Percentiles rank a stretch among this genome's conserved stretches.
These are phyloP conservation scores for Antedon mediterranea DNA, from an alignment of 53 echinoderm and acorn worm genomes.

Conservation along the genomic window DNA sequence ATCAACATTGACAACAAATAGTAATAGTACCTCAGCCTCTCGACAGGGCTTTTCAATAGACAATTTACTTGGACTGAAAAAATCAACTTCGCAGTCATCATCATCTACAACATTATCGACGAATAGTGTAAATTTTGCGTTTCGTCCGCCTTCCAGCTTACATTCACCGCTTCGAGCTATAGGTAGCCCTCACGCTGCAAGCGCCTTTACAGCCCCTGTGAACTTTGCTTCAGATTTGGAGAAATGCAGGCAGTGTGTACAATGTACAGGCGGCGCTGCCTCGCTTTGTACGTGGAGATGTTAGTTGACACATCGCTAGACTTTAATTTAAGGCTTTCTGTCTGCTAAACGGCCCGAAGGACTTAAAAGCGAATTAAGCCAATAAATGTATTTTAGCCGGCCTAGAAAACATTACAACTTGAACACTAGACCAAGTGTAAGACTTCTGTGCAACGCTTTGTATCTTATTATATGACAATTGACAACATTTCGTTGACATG, in stretches of 20 bases:
- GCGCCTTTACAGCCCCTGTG: conserved; percentile 67
- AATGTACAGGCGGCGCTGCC: conserved; percentile 71
- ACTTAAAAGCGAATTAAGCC: not conserved
- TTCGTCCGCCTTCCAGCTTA: conserved; percentile 31
- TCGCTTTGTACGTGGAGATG: conserved; percentile 74
- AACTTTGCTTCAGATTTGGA: conserved; percentile 67
- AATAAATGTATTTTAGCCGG: not conserved
- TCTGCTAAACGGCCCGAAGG: too few species aligned
- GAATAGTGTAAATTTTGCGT: conserved; percentile 35
- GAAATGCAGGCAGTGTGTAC: conserved; percentile 85
- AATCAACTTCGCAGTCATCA: conserved; percentile 25
- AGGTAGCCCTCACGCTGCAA: conserved; percentile 41
- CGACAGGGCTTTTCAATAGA: conserved; percentile 14
- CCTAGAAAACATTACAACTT: not conserved
- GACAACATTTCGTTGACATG: not conserved
- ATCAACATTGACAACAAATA: conserved; percentile 7
- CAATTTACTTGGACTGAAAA: not conserved
- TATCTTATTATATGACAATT: not conserved
- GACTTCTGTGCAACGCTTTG: not conserved
- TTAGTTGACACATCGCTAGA: too few species aligned
- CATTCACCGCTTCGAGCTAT: conserved; percentile 32
- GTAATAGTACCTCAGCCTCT: conserved; percentile 39
- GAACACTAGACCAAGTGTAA: too few species aligned
- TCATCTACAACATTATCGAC: conserved; percentile 74
- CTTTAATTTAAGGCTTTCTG: not conserved